Evolutionary conservation across 1,140 invertebrate genomes (phyloP), one percentile per base, ranked within the genome.

Genomic region (Helicoverpa zea): DNA sequence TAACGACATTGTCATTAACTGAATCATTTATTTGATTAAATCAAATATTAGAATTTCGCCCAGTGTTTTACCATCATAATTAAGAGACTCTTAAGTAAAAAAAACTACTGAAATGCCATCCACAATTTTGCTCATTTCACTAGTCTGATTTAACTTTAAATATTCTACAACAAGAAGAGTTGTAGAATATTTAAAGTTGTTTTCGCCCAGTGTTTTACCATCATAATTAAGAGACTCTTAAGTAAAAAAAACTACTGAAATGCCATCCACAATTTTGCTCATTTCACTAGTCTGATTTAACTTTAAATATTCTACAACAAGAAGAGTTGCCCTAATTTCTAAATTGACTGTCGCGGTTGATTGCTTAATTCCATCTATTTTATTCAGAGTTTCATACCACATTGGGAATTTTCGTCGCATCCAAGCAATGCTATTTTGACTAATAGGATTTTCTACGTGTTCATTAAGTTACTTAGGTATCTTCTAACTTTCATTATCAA

Each of bases 311-410:
- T 74, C 72, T 43, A 58, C 54, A 4, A 43, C 52, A 35, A 74
- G 54, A 47, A 35, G 30, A 14, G 30, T 59, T 74, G 72, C 30
- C 72, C 72, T 74, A 58, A 74, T 74, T 74, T 74, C 72, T 74
- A 74, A 74, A 74, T 74, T 74, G 12, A 74, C 72, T 43, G 72
- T 47, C n/a, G 72, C 12, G 35, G 29, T 74, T 35, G 54, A 43
- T 58, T 74, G 52, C 54, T 23, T 68, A 68, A 49, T 74, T 74
- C 54, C 18, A 35, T 74, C 52, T 74, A 74, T 74, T 56, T 74
- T 74, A 74, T 74, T 59, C 30, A 74, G 10, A n/a, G 23, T 74
- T 74, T 59, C 16, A 59, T 74, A 9, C 30, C 72, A 16, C 30
- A 18, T 43, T 47, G 72, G 29, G 11, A 74, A 23, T 43, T 58